Base-by-base conservation (phyloP, 2,113 vertebrate genomes). In the Erpornis zantholeuca region DNA sequence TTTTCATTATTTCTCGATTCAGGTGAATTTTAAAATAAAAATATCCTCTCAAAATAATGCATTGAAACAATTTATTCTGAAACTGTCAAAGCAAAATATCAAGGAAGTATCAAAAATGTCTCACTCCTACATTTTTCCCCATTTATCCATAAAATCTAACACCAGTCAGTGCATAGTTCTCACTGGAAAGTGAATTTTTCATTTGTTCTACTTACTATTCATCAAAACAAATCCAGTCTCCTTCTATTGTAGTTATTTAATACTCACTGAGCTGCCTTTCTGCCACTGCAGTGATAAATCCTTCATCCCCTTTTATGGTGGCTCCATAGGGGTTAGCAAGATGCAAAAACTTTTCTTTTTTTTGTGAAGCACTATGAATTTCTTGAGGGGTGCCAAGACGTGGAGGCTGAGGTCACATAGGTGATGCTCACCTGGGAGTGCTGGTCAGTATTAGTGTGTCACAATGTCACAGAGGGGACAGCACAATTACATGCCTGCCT, bases 231-330 rank as follows among this genome's bases (percentile, higher is more conserved):
- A 92, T 81, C 77, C 77, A 78, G 42, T 72, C 91, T 92, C 24
- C 40, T 92, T 95, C 91, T 86, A 33, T 83, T 88, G 89, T 77
- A 86, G 93, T 91, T 96, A 96, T 92, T 96, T 92, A 96, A 94
- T 77, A 81, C 89, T 77, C 83, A 70, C 45, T 21, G 86, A 54
- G 76, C 65, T 92, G 91, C 91, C 1, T 3, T 86, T 86, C 83
- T 86, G 81, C 60, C 1, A 0, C 86, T 59, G 68, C 86, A 88
- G 72, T 42, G 83, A 95, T 95, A 95, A 96, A 96, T 96, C 91
- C 89, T 94, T 96, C 94, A 92, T 86, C 59, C 71, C 42, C 40
- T 91, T 94, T 95, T 96, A 95, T 14, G 17, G 86, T 4, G 2
- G 42, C 86, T 95, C 86, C n/a, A 4, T 45, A 78, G 77, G 72